A percentile compares a stretch with the other conserved stretches of the same genome.
These are phyloP conservation scores for Sphaerodactylus townsendi DNA, from an alignment of 2,113 vertebrate species.

Conservation along the genomic window DNA sequence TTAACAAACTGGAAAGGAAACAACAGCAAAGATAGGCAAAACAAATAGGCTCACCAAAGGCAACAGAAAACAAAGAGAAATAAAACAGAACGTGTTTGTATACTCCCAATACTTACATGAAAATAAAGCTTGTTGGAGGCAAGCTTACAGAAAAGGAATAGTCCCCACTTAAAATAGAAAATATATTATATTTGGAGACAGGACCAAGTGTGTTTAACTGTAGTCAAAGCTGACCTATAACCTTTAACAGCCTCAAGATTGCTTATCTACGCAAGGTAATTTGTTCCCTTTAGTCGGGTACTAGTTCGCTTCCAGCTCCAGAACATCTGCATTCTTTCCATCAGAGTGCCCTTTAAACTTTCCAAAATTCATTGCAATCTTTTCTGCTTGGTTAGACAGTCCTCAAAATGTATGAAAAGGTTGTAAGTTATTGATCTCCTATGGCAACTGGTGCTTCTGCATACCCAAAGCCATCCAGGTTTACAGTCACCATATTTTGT, in stretches of 20 bases:
- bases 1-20: too few relatives aligned
- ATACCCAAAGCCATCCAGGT: neutral
- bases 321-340: neutral
- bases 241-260: neutral
- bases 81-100: too few relatives aligned
- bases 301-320: neutral
- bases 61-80: too few relatives aligned
- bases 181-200: neutral
- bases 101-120: neutral
- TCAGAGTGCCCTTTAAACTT: neutral
- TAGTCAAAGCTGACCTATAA: neutral
- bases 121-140: neutral
- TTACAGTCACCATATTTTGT: slow-evolving; percentile 11
- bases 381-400: neutral
- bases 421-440: slow-evolving; percentile 12
- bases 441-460: neutral
- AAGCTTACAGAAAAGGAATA: neutral
- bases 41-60: too few relatives aligned
- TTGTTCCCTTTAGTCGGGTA: neutral
- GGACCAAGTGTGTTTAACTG: neutral
- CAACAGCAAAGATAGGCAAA: too few relatives aligned
- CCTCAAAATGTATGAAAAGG: neutral
- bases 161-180: neutral
- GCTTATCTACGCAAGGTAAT: neutral
- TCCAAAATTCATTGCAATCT: neutral